Evolutionary conservation across 2,113 vertebrate genomes (phyloP), one percentile per base, ranked within the genome.

Genomic region (Dendrocopos noguchii): DNA sequence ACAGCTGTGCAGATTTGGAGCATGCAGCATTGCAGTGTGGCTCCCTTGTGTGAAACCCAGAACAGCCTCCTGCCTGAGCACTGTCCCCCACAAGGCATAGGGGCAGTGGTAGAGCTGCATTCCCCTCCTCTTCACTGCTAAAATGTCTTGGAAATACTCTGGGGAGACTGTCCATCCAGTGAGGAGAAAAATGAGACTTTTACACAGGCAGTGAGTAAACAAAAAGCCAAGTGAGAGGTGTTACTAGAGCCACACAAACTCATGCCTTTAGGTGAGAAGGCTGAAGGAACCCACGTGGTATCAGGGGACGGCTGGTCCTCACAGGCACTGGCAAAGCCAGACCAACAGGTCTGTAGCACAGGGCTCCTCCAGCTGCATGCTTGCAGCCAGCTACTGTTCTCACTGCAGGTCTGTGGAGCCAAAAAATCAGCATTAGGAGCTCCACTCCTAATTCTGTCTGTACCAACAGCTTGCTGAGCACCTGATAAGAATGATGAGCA

Each of bases 401-500:
- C 25, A 28, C 13, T 1, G 1, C 8, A 28, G 22, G 15, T 13
- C 22, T 36, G 10, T 5, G 15, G 55, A 44, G 55, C 34, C 65
- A 60, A 52, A 88, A 88, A 81, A 10, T 6, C 1, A 1, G 25
- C 4, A 56, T 50, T 14, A n/a, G 56, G 50, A 92, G 29, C 17
- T 27, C 28, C 25, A 31, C 4, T 66, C 42, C 42, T 50, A 61
- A 50, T 60, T 77, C 36, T 2, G 2, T 31, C 42, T 42, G 14
- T 28, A 50, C 34, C 15, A n/a, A 18, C 47, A 73, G 33, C 15
- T 65, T 39, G 22, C 60, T 81, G 60, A 42, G 42, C 56, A 22
- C 8, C 16, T 0, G 0, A 34, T 10, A 29, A 61, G 20, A 34
- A 53, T 0, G 1, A 56, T n/a, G 1, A 0, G 61, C 47, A 72